Evolutionary conservation across 2,888 invertebrate species (phyloP).

Genomic region (Thera obeliscata): DNA sequence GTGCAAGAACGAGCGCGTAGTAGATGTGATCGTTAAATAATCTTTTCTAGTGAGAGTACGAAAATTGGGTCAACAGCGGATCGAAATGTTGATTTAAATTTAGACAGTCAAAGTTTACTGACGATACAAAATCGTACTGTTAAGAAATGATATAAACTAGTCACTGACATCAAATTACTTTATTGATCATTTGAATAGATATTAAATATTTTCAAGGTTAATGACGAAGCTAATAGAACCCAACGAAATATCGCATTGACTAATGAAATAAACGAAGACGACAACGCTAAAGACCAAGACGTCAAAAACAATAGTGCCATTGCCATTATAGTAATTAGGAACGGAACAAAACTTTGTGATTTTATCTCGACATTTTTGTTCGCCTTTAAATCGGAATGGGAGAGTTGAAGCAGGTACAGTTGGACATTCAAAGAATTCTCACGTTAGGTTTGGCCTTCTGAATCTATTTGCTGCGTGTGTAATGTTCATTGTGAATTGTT

Average conservation of each 20-base stretch:
- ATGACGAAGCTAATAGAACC: background rate
- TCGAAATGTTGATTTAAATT: constrained; percentile 40
- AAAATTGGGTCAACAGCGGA: constrained; percentile 46
- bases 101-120: constrained; percentile 35
- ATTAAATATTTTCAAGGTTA: constrained; percentile 3
- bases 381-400: constrained; percentile 26
- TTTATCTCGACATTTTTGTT: constrained; percentile 23
- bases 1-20: background rate
- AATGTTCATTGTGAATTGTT: constrained; percentile 68
- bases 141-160: background rate
- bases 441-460: constrained; percentile 62
- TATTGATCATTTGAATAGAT: background rate
- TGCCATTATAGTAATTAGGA: constrained; percentile 2
- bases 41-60: constrained; percentile 37
- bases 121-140: constrained; percentile 10
- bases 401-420: constrained; percentile 36
- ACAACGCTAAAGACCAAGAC: constrained; percentile 6
- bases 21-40: constrained; percentile 19
- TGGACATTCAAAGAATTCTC: constrained; percentile 52
- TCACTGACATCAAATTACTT: background rate
- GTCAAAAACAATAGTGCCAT: constrained; percentile 13
- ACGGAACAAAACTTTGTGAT: constrained; percentile 12
- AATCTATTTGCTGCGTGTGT: constrained; percentile 57
- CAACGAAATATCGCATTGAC: background rate
- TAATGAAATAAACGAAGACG: constrained; percentile 10